A percentile compares a stretch with the other conserved stretches of the same genome.
Evolutionary conservation across 2,113 vertebrate species (phyloP).

Genomic region (Notarius quadriscutis): DNA sequence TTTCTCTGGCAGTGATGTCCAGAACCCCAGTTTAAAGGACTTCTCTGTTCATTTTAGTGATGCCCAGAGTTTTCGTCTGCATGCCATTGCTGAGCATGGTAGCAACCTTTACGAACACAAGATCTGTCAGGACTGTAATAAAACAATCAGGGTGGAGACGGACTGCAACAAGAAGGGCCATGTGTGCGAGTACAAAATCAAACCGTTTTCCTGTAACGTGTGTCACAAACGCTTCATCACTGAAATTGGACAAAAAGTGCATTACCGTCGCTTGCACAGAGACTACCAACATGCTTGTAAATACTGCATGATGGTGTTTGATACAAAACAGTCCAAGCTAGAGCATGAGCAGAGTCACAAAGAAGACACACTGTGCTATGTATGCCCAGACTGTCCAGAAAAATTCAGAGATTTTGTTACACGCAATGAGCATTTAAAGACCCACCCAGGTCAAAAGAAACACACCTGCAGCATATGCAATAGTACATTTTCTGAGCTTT

Average conservation of each 20-base stretch:
- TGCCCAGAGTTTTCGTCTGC: constrained; percentile 6
- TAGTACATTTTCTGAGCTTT: background rate
- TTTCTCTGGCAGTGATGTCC: background rate
- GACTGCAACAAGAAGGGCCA: constrained; percentile 18
- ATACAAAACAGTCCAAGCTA: constrained; percentile 26
- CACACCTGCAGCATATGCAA: background rate
- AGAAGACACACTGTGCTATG: background rate
- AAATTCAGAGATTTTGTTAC: constrained; percentile 9
- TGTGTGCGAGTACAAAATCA: constrained; percentile 28
- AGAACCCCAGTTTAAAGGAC: background rate
- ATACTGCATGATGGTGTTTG: constrained; percentile 15
- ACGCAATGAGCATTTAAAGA: constrained; percentile 19
- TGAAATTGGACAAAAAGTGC: constrained; percentile 12
- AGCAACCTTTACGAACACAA: background rate
- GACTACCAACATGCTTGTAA: constrained; percentile 25
- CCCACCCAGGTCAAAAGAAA: constrained; percentile 24
- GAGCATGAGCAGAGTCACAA: constrained; percentile 19
- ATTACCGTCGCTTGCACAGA: constrained; percentile 20
- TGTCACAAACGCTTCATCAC: constrained; percentile 19
- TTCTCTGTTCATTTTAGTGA: constrained; percentile 22
- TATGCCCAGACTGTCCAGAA: constrained; percentile 13
- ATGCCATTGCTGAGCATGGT: constrained; percentile 21
- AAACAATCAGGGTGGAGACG: background rate
- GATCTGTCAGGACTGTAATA: constrained; percentile 16
- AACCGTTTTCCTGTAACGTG: constrained; percentile 16